A percentile compares a stretch with the other conserved stretches of the same genome.
These are phyloP conservation scores for Auanema sp. DNA, from an alignment of 2,888 invertebrate genomes.

Conservation along the genomic window DNA sequence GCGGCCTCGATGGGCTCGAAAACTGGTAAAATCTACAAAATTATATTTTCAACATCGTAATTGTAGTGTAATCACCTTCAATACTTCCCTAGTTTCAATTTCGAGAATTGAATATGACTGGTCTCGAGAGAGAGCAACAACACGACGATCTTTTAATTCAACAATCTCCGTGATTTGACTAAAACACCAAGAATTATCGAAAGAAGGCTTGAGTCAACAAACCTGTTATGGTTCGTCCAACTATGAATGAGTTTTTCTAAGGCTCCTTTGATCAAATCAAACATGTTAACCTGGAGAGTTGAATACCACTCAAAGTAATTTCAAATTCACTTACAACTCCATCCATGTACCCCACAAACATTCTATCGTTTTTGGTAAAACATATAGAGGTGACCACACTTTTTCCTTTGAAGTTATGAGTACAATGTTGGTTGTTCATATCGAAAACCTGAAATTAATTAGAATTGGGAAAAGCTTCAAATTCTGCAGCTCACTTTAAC, in stretches of 20 bases:
- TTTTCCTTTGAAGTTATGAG: constrained; percentile 48
- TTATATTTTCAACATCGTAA: constrained; percentile 5
- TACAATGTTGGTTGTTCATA: constrained; percentile 44
- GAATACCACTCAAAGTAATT: neutral
- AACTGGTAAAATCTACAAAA: constrained; percentile 39
- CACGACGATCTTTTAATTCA: constrained; percentile 26
- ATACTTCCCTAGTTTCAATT: constrained; percentile 35
- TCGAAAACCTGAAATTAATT: constrained; percentile 43
- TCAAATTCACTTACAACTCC: constrained; percentile 32
- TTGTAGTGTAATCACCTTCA: constrained; percentile 34
- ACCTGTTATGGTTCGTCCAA: constrained; percentile 47
- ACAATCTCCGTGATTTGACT: constrained; percentile 42
- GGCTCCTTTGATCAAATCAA: constrained; percentile 38
- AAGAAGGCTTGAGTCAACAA: neutral
- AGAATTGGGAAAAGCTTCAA: neutral
- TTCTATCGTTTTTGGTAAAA: constrained; percentile 37
- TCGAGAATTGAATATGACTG: constrained; percentile 53
- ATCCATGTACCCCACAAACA: constrained; percentile 52
- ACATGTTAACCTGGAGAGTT: constrained; percentile 28
- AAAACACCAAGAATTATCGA: constrained; percentile 1
- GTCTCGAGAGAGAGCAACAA: constrained; percentile 48
- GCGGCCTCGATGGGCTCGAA: constrained; percentile 47
- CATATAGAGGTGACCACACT: constrained; percentile 43
- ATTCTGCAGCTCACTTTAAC: constrained; percentile 28
- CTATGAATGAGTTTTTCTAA: constrained; percentile 32